Base-by-base conservation (phyloP, 2,888 invertebrate genomes). In the Odontomyia ornata region DNA sequence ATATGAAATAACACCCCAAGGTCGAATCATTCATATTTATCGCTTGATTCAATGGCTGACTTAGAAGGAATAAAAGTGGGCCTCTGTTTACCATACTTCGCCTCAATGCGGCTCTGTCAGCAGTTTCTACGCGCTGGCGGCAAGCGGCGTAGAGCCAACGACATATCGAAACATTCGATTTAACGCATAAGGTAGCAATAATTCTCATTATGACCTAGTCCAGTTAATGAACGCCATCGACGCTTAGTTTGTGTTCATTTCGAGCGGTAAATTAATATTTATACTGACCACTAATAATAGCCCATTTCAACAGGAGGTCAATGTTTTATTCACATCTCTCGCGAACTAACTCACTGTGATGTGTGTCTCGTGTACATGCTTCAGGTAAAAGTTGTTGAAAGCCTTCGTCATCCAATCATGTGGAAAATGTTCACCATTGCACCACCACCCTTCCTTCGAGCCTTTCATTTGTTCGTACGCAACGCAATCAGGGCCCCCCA, bases 231-330 rank as follows among this genome's bases (percentile, higher is more conserved):
- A 23, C 18, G 23, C 57, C 21, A 60, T 36, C 36, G 36, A 36
- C 25, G 3, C 23, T 60, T 60, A 25, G 52, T 36, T 36, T 36
- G 36, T 9, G 9, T 36, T 36, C 36, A 36, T 36, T 36, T 52
- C 52, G 52, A 52, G 60, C 28, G 62, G 65, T 25, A 69, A 69
- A 69, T 69, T 47, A 47, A 69, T 69, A 30, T 69, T 69, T 47
- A 69, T 30, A 18, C 47, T 23, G 43, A 7, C 23, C 15, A 25
- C 47, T 69, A 65, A 65, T 47, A 69, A 69, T 30, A 47, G 69
- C 46, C n/a, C 25, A 23, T 47, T 69, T 69, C 1, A 13, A 15
- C 69, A 47, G 1, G 47, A 25, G 69, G 69, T 30, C 69, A 30
- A 69, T 69, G 46, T 69, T 46, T 69, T 47, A 46, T 69, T 47